Percentiles rank a stretch among this genome's conserved stretches.
Evolutionary conservation across 1,140 invertebrate species (phyloP).

Genomic region (Drosophila truncata): DNA sequence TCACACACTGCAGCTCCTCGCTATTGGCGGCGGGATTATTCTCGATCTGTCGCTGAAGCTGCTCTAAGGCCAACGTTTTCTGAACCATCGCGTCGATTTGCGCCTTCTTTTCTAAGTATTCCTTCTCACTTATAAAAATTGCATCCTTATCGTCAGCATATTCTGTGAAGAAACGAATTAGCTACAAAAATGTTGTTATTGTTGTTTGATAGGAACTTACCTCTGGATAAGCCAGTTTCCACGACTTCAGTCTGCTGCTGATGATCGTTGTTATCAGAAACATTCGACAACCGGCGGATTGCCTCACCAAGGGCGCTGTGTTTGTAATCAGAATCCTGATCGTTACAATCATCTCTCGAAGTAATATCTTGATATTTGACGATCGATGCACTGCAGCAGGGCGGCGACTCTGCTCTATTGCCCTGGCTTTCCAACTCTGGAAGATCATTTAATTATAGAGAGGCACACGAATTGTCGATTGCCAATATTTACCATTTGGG

Average conservation of each 20-base stretch:
- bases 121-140: conserved; percentile 27
- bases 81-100: conserved; percentile 34
- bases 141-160: conserved; percentile 34
- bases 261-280: background rate
- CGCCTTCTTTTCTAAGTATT: conserved; percentile 27
- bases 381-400: conserved; percentile 17
- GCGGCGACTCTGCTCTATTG: conserved; percentile 5
- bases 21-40: background rate
- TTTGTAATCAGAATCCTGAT: background rate
- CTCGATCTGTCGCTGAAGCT: conserved; percentile 4
- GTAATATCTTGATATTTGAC: too few relatives aligned
- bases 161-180: background rate
- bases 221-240: conserved; percentile 2
- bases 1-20: background rate
- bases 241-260: background rate
- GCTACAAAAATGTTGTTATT: too few relatives aligned
- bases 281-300: background rate
- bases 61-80: conserved; percentile 20
- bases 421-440: background rate
- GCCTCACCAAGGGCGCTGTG: background rate
- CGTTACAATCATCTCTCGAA: too few relatives aligned
- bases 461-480: background rate
- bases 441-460: background rate
- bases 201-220: background rate
- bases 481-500: background rate